Evolutionary conservation across 2,113 vertebrate species (phyloP).

Genomic region (Electrona antarctica): DNA sequence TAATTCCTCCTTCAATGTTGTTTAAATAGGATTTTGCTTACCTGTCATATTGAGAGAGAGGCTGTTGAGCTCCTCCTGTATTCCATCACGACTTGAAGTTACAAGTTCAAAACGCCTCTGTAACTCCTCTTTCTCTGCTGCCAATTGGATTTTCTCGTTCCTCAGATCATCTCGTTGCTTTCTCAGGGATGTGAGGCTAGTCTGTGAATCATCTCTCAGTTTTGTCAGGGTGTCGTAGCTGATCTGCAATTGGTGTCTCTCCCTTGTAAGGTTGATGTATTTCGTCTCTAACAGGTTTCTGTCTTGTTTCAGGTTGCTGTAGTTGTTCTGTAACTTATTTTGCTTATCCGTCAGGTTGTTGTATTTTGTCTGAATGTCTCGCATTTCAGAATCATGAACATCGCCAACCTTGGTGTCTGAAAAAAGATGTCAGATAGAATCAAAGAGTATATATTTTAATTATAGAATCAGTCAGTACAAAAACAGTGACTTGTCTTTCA

Average conservation of each 20-base stretch:
- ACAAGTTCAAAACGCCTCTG: constrained; percentile 15
- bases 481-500: too few relatives aligned
- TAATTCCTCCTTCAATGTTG: too few relatives aligned
- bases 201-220: constrained; percentile 16
- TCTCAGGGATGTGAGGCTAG: constrained; percentile 1
- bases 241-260: neutral
- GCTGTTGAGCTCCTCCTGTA: neutral
- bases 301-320: neutral
- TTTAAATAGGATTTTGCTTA: neutral
- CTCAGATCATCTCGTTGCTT: constrained; percentile 18
- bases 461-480: neutral
- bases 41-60: neutral
- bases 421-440: neutral
- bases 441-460: neutral
- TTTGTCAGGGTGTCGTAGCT: constrained; percentile 10
- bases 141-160: constrained; percentile 32
- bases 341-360: neutral
- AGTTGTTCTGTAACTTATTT: neutral
- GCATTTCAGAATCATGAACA: neutral
- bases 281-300: constrained; percentile 2
- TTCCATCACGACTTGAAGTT: neutral
- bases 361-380: neutral
- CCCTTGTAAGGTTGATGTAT: neutral
- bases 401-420: constrained; percentile 8
- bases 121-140: constrained; percentile 17